Evolutionary conservation across 2,888 invertebrate species (phyloP).

Genomic region (Hirudinaria manillensis): DNA sequence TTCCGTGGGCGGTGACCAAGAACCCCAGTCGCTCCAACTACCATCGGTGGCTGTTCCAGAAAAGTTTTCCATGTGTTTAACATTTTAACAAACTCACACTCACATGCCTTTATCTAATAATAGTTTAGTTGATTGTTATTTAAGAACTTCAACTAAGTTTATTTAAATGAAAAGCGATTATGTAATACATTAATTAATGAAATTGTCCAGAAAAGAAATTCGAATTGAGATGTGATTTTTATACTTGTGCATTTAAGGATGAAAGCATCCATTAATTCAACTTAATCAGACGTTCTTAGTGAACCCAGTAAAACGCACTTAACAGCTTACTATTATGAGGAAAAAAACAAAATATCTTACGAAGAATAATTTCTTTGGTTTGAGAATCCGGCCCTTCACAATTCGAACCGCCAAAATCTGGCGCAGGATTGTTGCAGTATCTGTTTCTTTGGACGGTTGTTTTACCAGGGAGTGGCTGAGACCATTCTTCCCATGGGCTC

Average conservation of each 20-base stretch:
- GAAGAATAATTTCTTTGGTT: background rate
- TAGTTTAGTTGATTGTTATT: background rate
- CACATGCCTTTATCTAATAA: no score
- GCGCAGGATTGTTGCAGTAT: slow-evolving; percentile 18
- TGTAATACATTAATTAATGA: slow-evolving; percentile 9
- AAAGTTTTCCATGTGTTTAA: background rate
- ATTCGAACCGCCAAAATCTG: slow-evolving; percentile 5
- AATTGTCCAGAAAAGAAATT: background rate
- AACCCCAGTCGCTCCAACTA: slow-evolving; percentile 34
- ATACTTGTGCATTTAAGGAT: no score
- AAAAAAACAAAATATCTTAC: slow-evolving; percentile 11
- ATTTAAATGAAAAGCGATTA: background rate
- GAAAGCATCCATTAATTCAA: no score
- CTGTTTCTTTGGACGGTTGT: slow-evolving; percentile 14
- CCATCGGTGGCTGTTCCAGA: slow-evolving; percentile 32
- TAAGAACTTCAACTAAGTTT: background rate
- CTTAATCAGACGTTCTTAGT: no score
- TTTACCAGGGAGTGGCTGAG: background rate
- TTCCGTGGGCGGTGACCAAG: slow-evolving; percentile 34
- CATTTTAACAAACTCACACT: background rate
- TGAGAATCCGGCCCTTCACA: slow-evolving; percentile 5
- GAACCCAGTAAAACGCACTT: background rate
- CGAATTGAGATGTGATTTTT: no score
- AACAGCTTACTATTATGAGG: background rate
- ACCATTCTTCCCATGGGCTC: slow-evolving; percentile 21